A percentile compares a stretch with the other conserved stretches of the same genome.
phyloP scores from a whole-genome alignment of 2,888 invertebrate species.

The Ectobius pallidus region DNA sequence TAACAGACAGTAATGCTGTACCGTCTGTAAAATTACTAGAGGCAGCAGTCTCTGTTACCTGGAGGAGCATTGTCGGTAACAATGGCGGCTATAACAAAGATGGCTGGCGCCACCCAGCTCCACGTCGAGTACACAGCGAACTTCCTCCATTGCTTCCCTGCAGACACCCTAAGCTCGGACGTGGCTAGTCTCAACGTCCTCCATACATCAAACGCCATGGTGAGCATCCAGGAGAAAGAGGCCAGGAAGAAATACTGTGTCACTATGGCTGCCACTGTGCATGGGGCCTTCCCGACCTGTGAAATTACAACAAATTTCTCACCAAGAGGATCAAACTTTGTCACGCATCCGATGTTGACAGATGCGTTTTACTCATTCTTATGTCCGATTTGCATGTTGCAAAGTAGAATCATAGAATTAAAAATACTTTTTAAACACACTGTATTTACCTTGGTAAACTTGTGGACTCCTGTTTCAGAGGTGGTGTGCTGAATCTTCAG shows the following conservation, averaged over 20 bases:
- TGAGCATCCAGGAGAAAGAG: constrained; percentile 62
- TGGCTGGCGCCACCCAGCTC: constrained; percentile 55
- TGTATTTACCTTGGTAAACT: no score
- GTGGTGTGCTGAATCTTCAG: no score
- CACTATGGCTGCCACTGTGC: constrained; percentile 54
- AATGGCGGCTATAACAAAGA: constrained; percentile 52
- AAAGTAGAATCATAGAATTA: no score
- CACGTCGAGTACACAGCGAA: constrained; percentile 55
- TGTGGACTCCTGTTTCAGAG: no score
- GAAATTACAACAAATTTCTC: constrained; percentile 32
- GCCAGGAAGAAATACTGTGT: constrained; percentile 60
- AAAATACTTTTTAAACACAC: no score
- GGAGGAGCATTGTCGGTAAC: constrained; percentile 50
- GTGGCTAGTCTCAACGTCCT: constrained; percentile 57
- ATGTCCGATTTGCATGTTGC: no score
- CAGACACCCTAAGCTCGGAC: constrained; percentile 54
- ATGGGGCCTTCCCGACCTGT: constrained; percentile 47
- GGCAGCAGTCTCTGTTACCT: no score
- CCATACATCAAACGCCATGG: constrained; percentile 60
- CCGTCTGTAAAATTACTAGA: no score
- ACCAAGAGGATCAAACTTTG: no score
- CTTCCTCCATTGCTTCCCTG: constrained; percentile 52
- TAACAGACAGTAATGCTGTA: no score
- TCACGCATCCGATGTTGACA: no score
- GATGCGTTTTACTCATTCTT: no score